phyloP scores from a whole-genome alignment of 1,140 invertebrate genomes.

The Drosophila ironensis region DNA sequence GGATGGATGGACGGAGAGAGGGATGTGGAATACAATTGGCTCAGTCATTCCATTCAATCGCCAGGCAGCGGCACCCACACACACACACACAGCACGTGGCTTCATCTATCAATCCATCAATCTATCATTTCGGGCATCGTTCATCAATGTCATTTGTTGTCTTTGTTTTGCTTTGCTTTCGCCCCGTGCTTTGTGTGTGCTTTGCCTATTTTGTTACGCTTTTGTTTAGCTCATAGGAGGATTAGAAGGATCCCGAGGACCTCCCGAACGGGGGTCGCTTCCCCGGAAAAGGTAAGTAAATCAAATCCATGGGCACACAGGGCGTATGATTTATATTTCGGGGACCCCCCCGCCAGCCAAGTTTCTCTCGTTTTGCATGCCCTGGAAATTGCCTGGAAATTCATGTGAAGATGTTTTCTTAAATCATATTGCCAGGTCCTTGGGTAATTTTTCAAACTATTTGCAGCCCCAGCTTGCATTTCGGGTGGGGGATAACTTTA shows the following conservation, averaged over 20 bases:
- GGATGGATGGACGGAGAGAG: not conserved
- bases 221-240: conserved; percentile 43
- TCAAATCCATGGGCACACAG: conserved; percentile 22
- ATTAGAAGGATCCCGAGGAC: conserved; percentile 4
- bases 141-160: conserved; percentile 72
- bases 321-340: conserved; percentile 39
- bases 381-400: not conserved
- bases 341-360: not conserved
- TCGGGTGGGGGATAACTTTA: no score
- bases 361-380: conserved; percentile 3
- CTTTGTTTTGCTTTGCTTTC: conserved; percentile 35
- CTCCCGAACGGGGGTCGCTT: no score
- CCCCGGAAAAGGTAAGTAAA: conserved; percentile 44
- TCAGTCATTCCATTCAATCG: conserved; percentile 59
- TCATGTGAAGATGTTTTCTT: not conserved
- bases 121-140: conserved; percentile 69
- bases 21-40: conserved; percentile 19
- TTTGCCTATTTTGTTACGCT: conserved; percentile 33
- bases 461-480: not conserved
- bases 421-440: not conserved
- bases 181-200: conserved; percentile 16
- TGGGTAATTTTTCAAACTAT: not conserved
- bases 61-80: not conserved
- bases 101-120: conserved; percentile 56
- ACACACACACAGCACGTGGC: conserved; percentile 12